Conservation (phyloP, 1,140 invertebrate genomes). For the Cydia amplana region DNA sequence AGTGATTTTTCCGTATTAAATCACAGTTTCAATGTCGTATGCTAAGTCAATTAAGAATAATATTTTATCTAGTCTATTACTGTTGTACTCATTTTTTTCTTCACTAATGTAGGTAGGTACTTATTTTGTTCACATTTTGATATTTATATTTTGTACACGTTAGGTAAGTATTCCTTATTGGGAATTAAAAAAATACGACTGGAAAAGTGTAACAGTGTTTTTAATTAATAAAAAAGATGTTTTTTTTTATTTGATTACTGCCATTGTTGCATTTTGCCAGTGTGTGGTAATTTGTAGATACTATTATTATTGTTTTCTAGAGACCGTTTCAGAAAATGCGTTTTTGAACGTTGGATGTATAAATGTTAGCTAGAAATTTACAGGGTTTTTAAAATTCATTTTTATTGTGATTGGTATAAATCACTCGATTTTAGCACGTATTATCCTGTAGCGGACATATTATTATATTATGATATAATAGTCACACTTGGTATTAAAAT, state of each 20-base stretch:
- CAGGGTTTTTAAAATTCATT: not conserved
- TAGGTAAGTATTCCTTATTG: constrained; percentile 40
- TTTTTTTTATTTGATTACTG: not conserved
- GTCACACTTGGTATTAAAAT: not conserved
- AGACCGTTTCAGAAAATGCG: not conserved
- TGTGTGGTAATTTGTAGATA: not conserved
- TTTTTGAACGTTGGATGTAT: not conserved
- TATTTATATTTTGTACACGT: not conserved
- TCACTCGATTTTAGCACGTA: not conserved
- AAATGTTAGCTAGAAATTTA: constrained; percentile 9
- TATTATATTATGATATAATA: too few relatives aligned
- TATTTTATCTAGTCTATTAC: constrained; percentile 70
- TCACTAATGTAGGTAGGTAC: constrained; percentile 33
- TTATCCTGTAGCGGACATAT: not conserved
- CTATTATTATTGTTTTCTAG: not conserved
- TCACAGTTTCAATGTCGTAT: constrained; percentile 48
- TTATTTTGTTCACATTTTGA: constrained; percentile 27
- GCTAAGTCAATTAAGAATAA: constrained; percentile 59
- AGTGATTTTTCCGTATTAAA: constrained; percentile 4
- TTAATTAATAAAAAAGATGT: not conserved
- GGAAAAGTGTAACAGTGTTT: constrained; percentile 1
- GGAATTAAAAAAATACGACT: constrained; percentile 25
- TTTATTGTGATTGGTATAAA: not conserved
- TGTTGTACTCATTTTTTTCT: constrained; percentile 53
- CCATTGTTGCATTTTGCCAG: not conserved